Evolutionary conservation across 2,797 vertebrate species (phyloP).

Genomic region (Lerista edwardsae): DNA sequence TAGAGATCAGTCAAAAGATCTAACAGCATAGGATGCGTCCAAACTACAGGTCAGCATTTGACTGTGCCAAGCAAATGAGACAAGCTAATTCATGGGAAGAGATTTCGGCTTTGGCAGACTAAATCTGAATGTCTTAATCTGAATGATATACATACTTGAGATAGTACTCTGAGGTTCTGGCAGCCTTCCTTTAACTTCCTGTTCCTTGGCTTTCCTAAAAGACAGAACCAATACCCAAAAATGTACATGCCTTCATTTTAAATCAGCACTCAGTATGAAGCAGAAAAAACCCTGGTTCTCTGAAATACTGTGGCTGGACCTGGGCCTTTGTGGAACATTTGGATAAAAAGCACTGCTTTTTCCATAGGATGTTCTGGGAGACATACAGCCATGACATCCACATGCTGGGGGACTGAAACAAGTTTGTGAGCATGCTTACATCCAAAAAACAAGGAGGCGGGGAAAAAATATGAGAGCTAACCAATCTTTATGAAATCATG

Average conservation of each 20-base stretch:
- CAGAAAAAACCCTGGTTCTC: neutral
- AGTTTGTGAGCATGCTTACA: neutral
- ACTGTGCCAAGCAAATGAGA: neutral
- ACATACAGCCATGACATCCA: neutral
- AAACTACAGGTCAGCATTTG: neutral
- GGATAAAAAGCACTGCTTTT: neutral
- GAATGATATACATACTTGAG: conserved; percentile 62
- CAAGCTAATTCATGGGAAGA: neutral
- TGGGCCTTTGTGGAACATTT: neutral
- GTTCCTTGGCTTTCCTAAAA: conserved; percentile 65
- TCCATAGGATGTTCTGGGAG: neutral
- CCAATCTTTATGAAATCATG: neutral
- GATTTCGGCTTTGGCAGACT: neutral
- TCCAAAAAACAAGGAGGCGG: neutral
- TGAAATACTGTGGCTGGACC: neutral
- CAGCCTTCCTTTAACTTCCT: conserved; percentile 55
- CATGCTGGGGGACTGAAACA: neutral
- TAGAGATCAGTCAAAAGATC: neutral
- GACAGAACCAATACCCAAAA: conserved; percentile 35
- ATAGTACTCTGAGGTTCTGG: conserved; percentile 40
- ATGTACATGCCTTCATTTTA: neutral
- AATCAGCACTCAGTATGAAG: neutral
- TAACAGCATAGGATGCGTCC: neutral
- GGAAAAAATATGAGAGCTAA: neutral
- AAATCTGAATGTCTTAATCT: neutral